Evolutionary conservation across 1,140 invertebrate genomes (phyloP), one percentile per base, ranked within the genome.

Genomic region (Adelges cooleyi): DNA sequence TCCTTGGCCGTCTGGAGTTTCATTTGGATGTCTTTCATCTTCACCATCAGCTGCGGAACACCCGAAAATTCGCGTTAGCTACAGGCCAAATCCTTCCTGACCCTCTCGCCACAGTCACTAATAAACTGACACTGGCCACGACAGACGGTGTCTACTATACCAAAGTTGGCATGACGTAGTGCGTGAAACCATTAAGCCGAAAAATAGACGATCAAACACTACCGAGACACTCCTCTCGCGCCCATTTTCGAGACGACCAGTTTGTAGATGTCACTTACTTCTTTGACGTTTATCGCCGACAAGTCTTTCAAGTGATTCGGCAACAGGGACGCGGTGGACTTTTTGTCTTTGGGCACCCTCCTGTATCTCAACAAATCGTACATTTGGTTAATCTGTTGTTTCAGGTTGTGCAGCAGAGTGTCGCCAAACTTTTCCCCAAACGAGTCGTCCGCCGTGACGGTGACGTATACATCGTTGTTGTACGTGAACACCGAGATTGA

Each of bases 401-500:
- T 62, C 15, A 62, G 44, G 25, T 62, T 48, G 22, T 46, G n/a
- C 42, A 62, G 33, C 18, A 62, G 29, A 29, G 56, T 62, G 27
- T 62, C 40, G 22, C 56, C 56, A 15, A 62, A 62, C 1, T 17
- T 42, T 15, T 62, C 56, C 10, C 56, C 56, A 18, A 62, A 29
- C 5, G 68, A 23, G 20, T 44, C 53, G 65, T 80, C 78, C 5
- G 77, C 72, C n/a, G 77, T 73, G 8, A 80, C 77, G 6, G 78
- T 73, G 53, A 82, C 71, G 67, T 77, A 75, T 10, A 81, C 71
- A 66, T 77, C 74, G 65, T 80, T 77, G 29, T 75, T 77, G 68
- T 81, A 82, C 18, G 77, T 80, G 56, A 81, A 73, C 20, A 80
- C 76, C 15, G 80, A 79, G 8, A 81, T 72, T 9, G 77, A 75